Evolutionary conservation across 2,113 vertebrate species (phyloP).

Genomic region (Abramis brama): DNA sequence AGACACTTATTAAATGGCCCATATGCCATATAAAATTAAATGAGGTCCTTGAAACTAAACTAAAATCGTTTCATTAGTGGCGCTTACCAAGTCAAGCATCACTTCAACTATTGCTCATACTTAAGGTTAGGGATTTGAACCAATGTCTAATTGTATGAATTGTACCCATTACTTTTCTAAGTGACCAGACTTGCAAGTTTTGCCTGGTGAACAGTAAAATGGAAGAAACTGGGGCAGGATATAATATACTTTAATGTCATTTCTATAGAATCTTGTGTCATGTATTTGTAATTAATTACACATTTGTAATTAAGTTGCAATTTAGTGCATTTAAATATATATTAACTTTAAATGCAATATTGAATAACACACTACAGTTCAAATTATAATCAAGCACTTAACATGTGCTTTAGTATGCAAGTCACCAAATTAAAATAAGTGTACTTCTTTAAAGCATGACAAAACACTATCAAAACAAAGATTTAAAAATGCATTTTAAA

Average conservation of each 20-base stretch:
- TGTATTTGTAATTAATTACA: neutral
- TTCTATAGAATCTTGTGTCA: neutral
- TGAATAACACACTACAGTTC: neutral
- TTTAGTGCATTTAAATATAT: neutral
- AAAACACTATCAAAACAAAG: too few species aligned
- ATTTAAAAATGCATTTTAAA: too few species aligned
- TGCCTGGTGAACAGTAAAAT: neutral
- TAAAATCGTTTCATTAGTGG: neutral
- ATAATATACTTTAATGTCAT: neutral
- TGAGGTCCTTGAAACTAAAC: neutral
- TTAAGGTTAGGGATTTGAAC: neutral
- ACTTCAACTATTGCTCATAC: neutral
- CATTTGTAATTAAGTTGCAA: neutral
- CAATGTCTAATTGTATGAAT: neutral
- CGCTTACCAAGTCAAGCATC: neutral
- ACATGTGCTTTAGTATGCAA: too few species aligned
- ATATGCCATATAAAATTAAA: conserved; percentile 7
- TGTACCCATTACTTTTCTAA: neutral
- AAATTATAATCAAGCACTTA: too few species aligned
- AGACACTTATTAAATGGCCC: neutral
- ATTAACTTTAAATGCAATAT: neutral
- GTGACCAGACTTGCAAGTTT: neutral
- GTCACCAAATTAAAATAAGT: too few species aligned
- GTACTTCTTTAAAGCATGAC: too few species aligned
- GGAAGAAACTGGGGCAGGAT: neutral